Percentiles rank a stretch among this genome's conserved stretches.
Evolutionary conservation across 1,140 invertebrate genomes (phyloP).

Genomic region (Onthophagus taurus): DNA sequence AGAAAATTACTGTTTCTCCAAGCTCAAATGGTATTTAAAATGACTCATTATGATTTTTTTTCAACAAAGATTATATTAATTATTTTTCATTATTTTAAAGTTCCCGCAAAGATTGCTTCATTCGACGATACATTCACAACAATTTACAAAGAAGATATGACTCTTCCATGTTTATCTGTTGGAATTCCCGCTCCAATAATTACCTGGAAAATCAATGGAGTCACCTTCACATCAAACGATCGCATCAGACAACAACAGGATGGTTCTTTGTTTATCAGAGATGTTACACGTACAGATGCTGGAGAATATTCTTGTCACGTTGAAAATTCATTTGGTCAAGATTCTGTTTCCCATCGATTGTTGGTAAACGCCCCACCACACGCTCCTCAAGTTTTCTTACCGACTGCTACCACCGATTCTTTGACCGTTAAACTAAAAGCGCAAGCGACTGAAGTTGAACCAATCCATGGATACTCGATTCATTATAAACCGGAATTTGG

Average conservation of each 20-base stretch:
- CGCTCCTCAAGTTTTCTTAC: slow-evolving; percentile 44
- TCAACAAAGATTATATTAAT: neutral
- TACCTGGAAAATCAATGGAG: slow-evolving; percentile 65
- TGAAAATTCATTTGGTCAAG: slow-evolving; percentile 85
- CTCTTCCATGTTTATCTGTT: slow-evolving; percentile 82
- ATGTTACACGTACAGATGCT: slow-evolving; percentile 79
- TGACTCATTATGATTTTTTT: neutral
- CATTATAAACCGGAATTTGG: slow-evolving; percentile 89
- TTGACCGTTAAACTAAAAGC: slow-evolving; percentile 72
- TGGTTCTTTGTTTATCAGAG: slow-evolving; percentile 81
- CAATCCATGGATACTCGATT: slow-evolving; percentile 79
- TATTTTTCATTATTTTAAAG: slow-evolving; percentile 48
- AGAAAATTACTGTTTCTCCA: slow-evolving; percentile 72
- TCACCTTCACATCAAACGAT: slow-evolving; percentile 46
- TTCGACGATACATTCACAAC: slow-evolving; percentile 85
- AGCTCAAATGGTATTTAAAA: slow-evolving; percentile 57
- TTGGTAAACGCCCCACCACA: slow-evolving; percentile 50
- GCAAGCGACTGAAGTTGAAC: slow-evolving; percentile 61
- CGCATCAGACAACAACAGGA: slow-evolving; percentile 75
- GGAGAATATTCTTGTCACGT: slow-evolving; percentile 87
- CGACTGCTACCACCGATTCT: slow-evolving; percentile 73
- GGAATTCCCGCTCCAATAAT: slow-evolving; percentile 82
- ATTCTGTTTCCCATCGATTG: slow-evolving; percentile 82
- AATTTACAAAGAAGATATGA: slow-evolving; percentile 84
- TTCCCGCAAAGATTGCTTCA: slow-evolving; percentile 85